Conservation (phyloP, 2,797 vertebrate species). For the Balearica regulorum region DNA sequence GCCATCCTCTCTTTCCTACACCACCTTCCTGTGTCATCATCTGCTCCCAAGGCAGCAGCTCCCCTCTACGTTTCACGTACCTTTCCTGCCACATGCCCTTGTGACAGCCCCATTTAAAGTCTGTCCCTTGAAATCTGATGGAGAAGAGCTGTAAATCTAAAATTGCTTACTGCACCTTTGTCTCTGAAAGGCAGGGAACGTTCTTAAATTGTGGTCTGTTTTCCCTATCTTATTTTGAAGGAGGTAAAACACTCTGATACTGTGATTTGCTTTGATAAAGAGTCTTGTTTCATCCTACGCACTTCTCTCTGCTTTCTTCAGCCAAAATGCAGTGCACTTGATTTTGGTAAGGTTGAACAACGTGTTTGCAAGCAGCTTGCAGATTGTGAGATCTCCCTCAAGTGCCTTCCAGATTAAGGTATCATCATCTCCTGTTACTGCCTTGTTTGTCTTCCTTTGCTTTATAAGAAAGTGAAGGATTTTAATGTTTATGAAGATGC, state of each 20-base stretch:
- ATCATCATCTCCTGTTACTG: not conserved
- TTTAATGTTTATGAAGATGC: not conserved
- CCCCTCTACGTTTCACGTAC: not conserved
- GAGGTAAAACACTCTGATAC: not conserved
- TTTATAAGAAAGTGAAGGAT: not conserved
- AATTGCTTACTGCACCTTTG: not conserved
- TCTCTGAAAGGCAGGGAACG: not conserved
- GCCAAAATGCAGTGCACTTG: not conserved
- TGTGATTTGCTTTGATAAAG: not conserved
- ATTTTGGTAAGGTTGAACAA: not conserved
- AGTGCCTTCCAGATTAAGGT: not conserved
- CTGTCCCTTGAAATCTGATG: not conserved
- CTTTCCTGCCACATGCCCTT: not conserved
- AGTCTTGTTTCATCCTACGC: not conserved
- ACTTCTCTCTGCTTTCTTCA: not conserved
- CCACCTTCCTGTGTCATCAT: not conserved
- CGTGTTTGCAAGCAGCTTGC: not conserved
- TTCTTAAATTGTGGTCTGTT: not conserved
- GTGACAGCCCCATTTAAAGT: not conserved
- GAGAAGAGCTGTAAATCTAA: not conserved
- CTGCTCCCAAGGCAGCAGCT: not conserved
- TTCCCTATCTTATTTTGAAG: not conserved
- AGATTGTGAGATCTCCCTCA: not conserved
- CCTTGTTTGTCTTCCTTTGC: not conserved
- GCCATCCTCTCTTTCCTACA: not conserved